Evolutionary conservation across 2,113 vertebrate species (phyloP), one percentile per base, ranked within the genome.

Genomic region (Sphaerodactylus townsendi): DNA sequence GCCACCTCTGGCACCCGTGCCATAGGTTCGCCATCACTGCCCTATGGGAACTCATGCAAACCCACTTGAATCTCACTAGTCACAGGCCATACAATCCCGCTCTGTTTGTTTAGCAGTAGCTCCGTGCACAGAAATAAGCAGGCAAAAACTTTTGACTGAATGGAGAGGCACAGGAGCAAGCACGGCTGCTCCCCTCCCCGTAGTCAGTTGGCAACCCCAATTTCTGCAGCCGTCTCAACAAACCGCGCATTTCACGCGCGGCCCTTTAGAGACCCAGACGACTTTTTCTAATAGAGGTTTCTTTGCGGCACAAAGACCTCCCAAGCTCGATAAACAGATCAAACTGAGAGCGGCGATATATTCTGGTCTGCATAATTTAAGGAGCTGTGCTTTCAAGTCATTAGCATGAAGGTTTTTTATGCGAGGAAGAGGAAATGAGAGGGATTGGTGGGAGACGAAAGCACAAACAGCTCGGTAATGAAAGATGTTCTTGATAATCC

Each of bases 331-430:
- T 30, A 48, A 37, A 53, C 17, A 33, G 53, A 53, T n/a, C 44
- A 46, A 48, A 62, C 28, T n/a, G 9, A 59, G 77, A 92, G 80
- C 0, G 80, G 2, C 37, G 75, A 73, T 74, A 77, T 62, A 64
- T 79, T 1, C 25, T 37, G 64, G 3, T 30, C 65, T 59, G 17
- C 10, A 59, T 69, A 59, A 50, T 56, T 9, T 70, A 19, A 9
- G 71, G 15, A 83, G 88, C 70, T 41, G 37, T 0, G 1, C 74
- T 88, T 84, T 87, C 17, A 73, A 50, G 11, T 5, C 77, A 41
- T 73, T 88, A 88, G 48, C 82, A 80, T 71, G 68, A 46, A 86
- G 23, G 35, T 21, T 77, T 79, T 59, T 2, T 46, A 41, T 81
- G 59, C 23, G 30, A n/a, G 25, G 35, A 72, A 81, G 9, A 81